A percentile compares a stretch with the other conserved stretches of the same genome.
These are phyloP conservation scores for Bugulina stolonifera DNA, from an alignment of 2,888 invertebrate species.

Conservation along the genomic window DNA sequence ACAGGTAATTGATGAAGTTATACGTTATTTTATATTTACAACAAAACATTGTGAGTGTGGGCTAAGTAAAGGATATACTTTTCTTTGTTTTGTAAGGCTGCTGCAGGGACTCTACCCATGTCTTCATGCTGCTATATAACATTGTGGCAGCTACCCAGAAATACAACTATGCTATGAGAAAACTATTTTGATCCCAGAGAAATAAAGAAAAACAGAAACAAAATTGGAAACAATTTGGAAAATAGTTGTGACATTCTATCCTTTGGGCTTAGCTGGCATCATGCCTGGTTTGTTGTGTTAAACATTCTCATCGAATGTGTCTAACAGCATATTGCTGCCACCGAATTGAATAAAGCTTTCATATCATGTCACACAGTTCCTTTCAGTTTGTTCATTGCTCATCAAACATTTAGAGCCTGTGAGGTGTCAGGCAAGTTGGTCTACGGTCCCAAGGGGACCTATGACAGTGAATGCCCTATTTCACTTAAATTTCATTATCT, in stretches of 20 bases:
- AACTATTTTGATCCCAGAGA: background rate
- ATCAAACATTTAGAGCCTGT: conserved; percentile 19
- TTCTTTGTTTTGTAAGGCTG: too few species aligned
- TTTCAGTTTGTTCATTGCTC: conserved; percentile 21
- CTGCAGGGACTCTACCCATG: too few species aligned
- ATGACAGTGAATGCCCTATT: background rate
- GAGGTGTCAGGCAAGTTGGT: background rate
- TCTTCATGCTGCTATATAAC: too few species aligned
- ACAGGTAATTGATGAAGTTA: too few species aligned
- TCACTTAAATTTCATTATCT: background rate
- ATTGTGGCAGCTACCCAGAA: background rate
- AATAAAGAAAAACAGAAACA: background rate
- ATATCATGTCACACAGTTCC: background rate
- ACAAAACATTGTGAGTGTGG: too few species aligned
- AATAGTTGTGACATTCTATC: conserved; percentile 19
- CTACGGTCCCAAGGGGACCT: background rate
- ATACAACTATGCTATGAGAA: background rate
- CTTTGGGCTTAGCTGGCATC: background rate
- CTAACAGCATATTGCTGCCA: background rate
- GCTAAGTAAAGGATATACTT: too few species aligned
- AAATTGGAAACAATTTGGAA: background rate
- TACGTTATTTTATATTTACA: too few species aligned
- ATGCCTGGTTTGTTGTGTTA: background rate
- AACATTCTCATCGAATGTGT: background rate
- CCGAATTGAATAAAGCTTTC: conserved; percentile 3